Evolutionary conservation across 2,888 invertebrate species (phyloP), one percentile per base, ranked within the genome.

Genomic region (Merodon equestris): DNA sequence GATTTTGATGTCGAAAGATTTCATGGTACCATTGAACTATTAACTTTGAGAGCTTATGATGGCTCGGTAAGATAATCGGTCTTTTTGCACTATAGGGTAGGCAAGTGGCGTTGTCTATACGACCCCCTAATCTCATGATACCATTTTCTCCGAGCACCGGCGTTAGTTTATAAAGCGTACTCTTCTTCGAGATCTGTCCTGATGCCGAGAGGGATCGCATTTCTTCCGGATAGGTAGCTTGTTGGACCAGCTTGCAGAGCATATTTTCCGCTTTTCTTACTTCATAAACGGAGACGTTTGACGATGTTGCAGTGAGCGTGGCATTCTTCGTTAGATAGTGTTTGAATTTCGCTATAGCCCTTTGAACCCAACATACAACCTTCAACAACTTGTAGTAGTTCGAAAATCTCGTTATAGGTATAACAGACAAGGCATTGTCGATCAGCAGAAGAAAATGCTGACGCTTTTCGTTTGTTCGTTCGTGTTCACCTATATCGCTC

Each of bases 1-100:
- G 36, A 10, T 36, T 36, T 9, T 36, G 36, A 10, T 82, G 71
- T 12, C 34, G 42, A 34, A 73, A 76, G 9, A 53, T n/a, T n/a
- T 76, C 72, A 56, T 74, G 82, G 14, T 76, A 76, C 1, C 76
- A 71, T n/a, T 45, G 42, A 27, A 68, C 57, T 9, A 82, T 74
- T 1, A 81, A 45, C 4, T 17, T 57, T 2, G 77, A 48, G n/a
- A 76, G 12, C 0, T 36, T n/a, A 36, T 81, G 81, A 12, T 54
- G 9, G 9, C 45, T 57, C 9, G 9, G 45, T 34, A 45, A 14
- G n/a, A 57, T 44, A 2, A 45, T 45, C 5, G 19, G 14, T 34
- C 27, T 14, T 27, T 13, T 57, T 19, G 27, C 14, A n/a, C 38
- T 13, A 1, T 10, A 1, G 14, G 5, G 13, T 5, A 57, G 4